Evolutionary conservation across 2,113 vertebrate genomes (phyloP), one percentile per base, ranked within the genome.

Genomic region (Scartelaos histophorus): DNA sequence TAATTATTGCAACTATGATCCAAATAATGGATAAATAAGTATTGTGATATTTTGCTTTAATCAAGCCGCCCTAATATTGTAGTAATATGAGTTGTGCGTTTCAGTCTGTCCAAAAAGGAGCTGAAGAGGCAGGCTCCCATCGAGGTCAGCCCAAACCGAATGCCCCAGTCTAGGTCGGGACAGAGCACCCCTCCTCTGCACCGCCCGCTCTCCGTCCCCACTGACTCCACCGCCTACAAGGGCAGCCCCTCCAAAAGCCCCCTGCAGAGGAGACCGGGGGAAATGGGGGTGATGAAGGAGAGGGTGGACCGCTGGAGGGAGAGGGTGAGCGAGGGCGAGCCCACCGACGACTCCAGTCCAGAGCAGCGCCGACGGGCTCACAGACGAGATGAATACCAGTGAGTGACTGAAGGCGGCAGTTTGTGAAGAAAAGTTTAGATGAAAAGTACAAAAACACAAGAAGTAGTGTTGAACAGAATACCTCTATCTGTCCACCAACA

Each of bases 261-360:
- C 2, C 93, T 97, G 54, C 96, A 97, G 74, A 94, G 95, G 80
- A 29, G 29, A 29, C 94, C 95, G 0, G 82, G 66, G 7, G 94
- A 95, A 34, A 61, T 77, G 0, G 89, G 66, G 29, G 91, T 85
- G 54, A 87, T 97, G 0, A 95, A 92, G 80, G 90, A 87, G 10
- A 97, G 95, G 29, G 93, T 90, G 0, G 94, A 95, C 77, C 90
- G 83, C 24, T 98, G 97, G 96, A 94, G 90, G 47, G 96, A 93
- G 69, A 94, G 89, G 15, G 81, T 92, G 24, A 84, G 79, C 17
- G 82, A 94, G 3, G 67, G 80, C 0, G n/a, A 85, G 4, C 82
- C 80, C 0, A 78, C 75, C 2, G 82, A 94, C 2, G 77, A 81
- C 1, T 73, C 79, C 0, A 80, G 80, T 72, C 77, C 81, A 15